A percentile compares a stretch with the other conserved stretches of the same genome.
phyloP scores from a whole-genome alignment of 2,113 vertebrate genomes.

The Columbina picui region DNA sequence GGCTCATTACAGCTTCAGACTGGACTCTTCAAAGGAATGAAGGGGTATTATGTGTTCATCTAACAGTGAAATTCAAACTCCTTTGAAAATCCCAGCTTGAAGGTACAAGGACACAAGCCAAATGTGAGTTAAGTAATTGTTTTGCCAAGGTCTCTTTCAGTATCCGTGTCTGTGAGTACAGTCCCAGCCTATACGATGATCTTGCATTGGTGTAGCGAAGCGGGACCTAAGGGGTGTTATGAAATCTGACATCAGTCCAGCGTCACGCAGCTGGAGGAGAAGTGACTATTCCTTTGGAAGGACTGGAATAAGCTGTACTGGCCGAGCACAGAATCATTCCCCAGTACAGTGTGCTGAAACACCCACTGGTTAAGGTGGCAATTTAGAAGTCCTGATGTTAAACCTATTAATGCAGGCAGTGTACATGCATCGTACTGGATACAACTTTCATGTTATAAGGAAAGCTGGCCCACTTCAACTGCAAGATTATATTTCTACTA shows the following conservation, averaged over 20 bases:
- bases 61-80: not conserved
- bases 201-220: not conserved
- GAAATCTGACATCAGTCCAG: not conserved
- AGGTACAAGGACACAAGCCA: not conserved
- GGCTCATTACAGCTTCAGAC: conserved; percentile 12
- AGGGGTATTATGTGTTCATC: not conserved
- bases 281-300: not conserved
- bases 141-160: not conserved
- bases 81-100: not conserved
- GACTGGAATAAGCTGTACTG: not conserved
- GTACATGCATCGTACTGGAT: not conserved
- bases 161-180: not conserved
- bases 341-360: not conserved
- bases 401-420: not conserved
- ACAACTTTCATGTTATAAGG: not conserved
- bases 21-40: conserved; percentile 7
- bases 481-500: not conserved
- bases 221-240: not conserved
- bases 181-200: not conserved
- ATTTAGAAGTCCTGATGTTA: not conserved
- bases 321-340: not conserved
- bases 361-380: not conserved
- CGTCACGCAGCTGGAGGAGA: not conserved
- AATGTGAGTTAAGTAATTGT: not conserved
- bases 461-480: not conserved